Evolutionary conservation across 2,797 vertebrate genomes (phyloP).

Genomic region (Phyllotis vaccarum): DNA sequence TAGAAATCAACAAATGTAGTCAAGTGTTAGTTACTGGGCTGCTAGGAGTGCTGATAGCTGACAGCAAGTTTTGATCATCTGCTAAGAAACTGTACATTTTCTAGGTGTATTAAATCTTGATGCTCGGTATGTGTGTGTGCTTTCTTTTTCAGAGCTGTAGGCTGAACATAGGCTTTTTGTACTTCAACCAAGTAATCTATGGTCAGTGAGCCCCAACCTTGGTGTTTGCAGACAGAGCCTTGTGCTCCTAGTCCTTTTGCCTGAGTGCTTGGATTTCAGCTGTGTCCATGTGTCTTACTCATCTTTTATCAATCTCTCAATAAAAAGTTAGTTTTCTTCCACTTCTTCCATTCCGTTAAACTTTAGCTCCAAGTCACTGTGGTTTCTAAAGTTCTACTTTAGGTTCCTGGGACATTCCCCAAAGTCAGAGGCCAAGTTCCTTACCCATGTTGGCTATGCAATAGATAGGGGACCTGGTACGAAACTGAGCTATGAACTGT

Average conservation of each 20-base stretch:
- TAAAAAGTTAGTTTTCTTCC: not conserved
- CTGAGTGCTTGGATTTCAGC: not conserved
- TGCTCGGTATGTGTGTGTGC: not conserved
- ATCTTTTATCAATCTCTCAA: not conserved
- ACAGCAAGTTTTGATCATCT: not conserved
- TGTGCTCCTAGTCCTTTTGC: not conserved
- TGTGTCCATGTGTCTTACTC: not conserved
- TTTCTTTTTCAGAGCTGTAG: not conserved
- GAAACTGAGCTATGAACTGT: not conserved
- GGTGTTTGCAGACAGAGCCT: not conserved
- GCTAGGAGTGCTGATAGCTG: conserved; percentile 21
- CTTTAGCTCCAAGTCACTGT: conserved; percentile 8
- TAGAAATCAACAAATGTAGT: conserved; percentile 62
- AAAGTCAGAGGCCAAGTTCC: conserved; percentile 22
- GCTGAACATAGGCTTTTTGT: not conserved
- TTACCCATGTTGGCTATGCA: conserved; percentile 28
- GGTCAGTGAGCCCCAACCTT: not conserved
- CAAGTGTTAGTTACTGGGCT: conserved; percentile 24
- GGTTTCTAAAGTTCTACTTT: conserved; percentile 46
- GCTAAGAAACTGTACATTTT: conserved; percentile 41
- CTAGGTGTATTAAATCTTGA: conserved; percentile 51
- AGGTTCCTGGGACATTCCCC: not conserved
- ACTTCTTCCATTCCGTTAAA: conserved; percentile 45
- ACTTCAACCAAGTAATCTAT: not conserved
- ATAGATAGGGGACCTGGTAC: conserved; percentile 27